phyloP scores from a whole-genome alignment of 2,113 vertebrate genomes.

The Nettapus auritus region DNA sequence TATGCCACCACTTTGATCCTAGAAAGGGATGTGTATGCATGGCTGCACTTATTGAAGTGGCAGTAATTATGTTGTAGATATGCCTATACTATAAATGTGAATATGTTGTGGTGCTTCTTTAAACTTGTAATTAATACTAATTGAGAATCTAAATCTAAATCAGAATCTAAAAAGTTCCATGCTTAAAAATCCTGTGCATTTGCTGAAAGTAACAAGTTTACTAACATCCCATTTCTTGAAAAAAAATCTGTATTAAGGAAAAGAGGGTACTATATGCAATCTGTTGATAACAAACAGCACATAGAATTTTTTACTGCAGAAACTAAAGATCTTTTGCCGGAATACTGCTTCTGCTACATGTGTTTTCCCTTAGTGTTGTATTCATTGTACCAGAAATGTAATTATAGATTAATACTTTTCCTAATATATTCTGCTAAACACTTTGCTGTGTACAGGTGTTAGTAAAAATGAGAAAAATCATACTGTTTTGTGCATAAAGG shows the following conservation, averaged over 20 bases:
- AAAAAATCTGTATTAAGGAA: not conserved
- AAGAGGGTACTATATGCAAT: not conserved
- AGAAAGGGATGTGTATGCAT: not conserved
- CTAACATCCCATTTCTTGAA: not conserved
- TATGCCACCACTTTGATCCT: slow-evolving; percentile 15
- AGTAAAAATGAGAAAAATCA: not conserved
- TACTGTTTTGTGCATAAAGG: not conserved
- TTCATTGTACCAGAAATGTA: not conserved
- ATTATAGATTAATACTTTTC: not conserved
- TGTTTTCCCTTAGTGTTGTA: not conserved
- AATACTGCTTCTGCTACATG: not conserved
- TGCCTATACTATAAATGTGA: slow-evolving; percentile 33
- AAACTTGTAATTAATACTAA: slow-evolving; percentile 65
- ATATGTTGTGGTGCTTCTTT: slow-evolving; percentile 45
- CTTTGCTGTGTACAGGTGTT: not conserved
- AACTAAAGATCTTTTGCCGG: not conserved
- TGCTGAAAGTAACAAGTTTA: not conserved
- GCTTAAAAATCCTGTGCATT: not conserved
- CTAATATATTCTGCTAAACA: not conserved
- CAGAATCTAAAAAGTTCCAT: not conserved
- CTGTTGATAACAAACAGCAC: not conserved
- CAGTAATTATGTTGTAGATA: slow-evolving; percentile 51
- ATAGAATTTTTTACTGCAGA: not conserved
- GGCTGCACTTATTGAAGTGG: slow-evolving; percentile 36
- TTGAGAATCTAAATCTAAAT: too few species aligned